These are phyloP conservation scores for Dunckerocampus dactyliophorus DNA, from an alignment of 2,113 vertebrate genomes.

Conservation along the genomic window DNA sequence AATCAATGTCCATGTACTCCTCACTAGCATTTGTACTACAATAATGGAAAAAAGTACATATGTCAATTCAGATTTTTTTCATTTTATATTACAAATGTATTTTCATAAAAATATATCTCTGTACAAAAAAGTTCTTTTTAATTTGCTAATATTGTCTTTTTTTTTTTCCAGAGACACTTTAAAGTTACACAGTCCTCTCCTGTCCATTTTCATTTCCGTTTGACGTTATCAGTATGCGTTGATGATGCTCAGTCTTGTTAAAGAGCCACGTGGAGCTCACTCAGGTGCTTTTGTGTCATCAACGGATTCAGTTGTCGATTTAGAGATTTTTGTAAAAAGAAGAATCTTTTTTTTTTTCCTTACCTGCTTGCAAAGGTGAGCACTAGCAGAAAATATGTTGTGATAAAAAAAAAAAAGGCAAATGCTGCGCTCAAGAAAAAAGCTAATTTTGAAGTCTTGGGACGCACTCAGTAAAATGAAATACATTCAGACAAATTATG, in stretches of 20 bases:
- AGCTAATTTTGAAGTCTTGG: slow-evolving; percentile 29
- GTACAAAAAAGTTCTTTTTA: slow-evolving; percentile 84
- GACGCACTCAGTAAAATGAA: slow-evolving; percentile 41
- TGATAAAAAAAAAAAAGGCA: not conserved
- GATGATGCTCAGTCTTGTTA: slow-evolving; percentile 31
- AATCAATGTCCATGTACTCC: slow-evolving; percentile 60
- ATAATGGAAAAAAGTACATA: slow-evolving; percentile 83
- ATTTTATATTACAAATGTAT: slow-evolving; percentile 98
- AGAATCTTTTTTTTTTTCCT: slow-evolving; percentile 1
- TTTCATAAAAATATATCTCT: slow-evolving; percentile 99
- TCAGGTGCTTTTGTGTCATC: slow-evolving; percentile 16
- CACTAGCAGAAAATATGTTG: slow-evolving; percentile 18
- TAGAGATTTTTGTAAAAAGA: slow-evolving; percentile 23
- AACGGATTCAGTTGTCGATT: slow-evolving; percentile 15
- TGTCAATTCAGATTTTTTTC: slow-evolving; percentile 76
- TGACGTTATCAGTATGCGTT: slow-evolving; percentile 21
- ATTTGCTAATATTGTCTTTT: slow-evolving; percentile 62
- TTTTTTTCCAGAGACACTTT: slow-evolving; percentile 53
- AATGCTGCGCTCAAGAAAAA: slow-evolving; percentile 3
- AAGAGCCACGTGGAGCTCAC: slow-evolving; percentile 26
- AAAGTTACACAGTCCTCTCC: slow-evolving; percentile 42
- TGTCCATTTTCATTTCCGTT: slow-evolving; percentile 37
- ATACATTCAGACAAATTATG: slow-evolving; percentile 27
- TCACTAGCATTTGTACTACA: slow-evolving; percentile 90
- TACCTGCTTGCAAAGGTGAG: slow-evolving; percentile 26